These are phyloP conservation scores for Sebastes variabilis DNA, from an alignment of 2,797 vertebrate species.

Conservation along the genomic window DNA sequence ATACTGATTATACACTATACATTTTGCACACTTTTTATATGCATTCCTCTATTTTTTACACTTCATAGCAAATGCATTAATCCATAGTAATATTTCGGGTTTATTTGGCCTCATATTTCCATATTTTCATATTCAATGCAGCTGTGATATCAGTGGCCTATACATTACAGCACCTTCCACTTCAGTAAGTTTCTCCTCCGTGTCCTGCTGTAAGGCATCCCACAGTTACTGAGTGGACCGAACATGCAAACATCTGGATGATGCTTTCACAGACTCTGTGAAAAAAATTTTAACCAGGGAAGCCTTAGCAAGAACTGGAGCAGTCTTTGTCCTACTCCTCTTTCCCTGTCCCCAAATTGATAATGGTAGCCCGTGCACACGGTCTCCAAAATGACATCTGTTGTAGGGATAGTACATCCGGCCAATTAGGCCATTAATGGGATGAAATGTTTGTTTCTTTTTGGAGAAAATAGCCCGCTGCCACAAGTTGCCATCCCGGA, in stretches of 20 bases:
- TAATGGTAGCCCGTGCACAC: background rate
- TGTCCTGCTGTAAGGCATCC: constrained; percentile 11
- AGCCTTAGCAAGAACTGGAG: background rate
- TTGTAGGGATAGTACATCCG: constrained; percentile 5
- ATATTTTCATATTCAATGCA: background rate
- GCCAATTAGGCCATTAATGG: constrained; percentile 44
- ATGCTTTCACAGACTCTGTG: background rate
- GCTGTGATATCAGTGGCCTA: background rate
- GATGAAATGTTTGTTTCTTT: constrained; percentile 44
- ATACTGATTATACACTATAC: too few species aligned
- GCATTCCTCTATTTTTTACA: background rate
- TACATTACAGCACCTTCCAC: constrained; percentile 1
- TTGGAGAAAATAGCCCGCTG: constrained; percentile 13
- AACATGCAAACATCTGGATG: constrained; percentile 43
- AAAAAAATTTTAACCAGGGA: background rate
- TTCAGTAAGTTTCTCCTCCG: background rate
- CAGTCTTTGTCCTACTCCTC: background rate
- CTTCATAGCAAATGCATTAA: background rate
- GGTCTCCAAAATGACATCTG: constrained; percentile 16
- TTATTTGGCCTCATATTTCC: background rate
- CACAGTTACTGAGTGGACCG: background rate
- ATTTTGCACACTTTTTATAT: background rate
- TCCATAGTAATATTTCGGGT: background rate
- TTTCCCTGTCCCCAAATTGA: background rate
- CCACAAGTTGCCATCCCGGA: constrained; percentile 43